Base-by-base conservation (phyloP, 2,888 invertebrate genomes). In the Oeneis ivallda region DNA sequence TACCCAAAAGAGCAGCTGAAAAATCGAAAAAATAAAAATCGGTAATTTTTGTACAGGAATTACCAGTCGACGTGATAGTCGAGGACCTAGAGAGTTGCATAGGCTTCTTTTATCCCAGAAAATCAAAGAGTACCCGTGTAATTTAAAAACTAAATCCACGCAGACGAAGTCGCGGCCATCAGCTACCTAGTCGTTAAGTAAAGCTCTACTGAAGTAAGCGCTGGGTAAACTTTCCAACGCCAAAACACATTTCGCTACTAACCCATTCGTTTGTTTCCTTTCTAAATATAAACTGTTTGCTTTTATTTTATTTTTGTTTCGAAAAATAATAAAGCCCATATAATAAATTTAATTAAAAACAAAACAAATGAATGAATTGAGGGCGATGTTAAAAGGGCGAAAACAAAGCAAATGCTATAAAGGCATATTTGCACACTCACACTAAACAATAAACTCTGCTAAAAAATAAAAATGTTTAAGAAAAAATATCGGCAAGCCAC, bases 371-470 rank as follows among this genome's bases (percentile, higher is more conserved):
- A 74, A 73, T 68, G 68, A 75, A 76, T 73, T 69, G 63, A 57
- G 56, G n/a, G 60, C 66, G 63, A 66, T 70, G 62, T 66, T 50
- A 41, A 49, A 75, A 74, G 74, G 39, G 71, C 73, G 65, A 63
- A 66, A 65, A 63, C 71, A 67, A 74, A 75, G 75, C 75, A 66
- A 69, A 69, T 71, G 71, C 70, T 72, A 70, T 72, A 68, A 65
- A 72, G 68, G 70, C 68, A 70, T 50, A 43, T 62, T 57, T 63
- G 66, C 68, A 71, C 69, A 69, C 70, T 68, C 70, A 65, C 68
- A 68, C 63, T 66, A 60, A 64, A 65, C 62, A 61, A 67, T 59
- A 50, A 43, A 63, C 32, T 56, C 54, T 10, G 43, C 34, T 58
- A 50, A 58, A 11, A 64, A 47, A 43, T 54, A 59, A 49, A 43